Conservation (phyloP, 2,797 vertebrate genomes). For the Mastacembelus armatus region DNA sequence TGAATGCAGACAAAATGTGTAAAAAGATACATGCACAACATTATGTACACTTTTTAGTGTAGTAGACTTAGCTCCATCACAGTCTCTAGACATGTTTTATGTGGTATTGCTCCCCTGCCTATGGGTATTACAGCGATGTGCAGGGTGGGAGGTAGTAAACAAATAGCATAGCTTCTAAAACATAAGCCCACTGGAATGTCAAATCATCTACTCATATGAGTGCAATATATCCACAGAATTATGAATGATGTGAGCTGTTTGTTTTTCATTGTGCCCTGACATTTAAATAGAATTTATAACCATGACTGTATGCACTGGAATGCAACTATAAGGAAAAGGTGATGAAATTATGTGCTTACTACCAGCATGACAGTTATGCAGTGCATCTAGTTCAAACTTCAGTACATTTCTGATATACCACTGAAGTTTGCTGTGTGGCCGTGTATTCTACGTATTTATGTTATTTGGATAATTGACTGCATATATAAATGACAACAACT, state of each 20-base stretch:
- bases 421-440: constrained; percentile 23
- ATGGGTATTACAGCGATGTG: constrained; percentile 60
- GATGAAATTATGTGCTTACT: constrained; percentile 52
- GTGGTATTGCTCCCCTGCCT: constrained; percentile 66
- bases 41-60: constrained; percentile 27
- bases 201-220: constrained; percentile 29
- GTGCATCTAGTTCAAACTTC: constrained; percentile 25
- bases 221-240: constrained; percentile 18
- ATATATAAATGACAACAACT: constrained; percentile 58
- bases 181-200: constrained; percentile 43
- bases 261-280: constrained; percentile 41
- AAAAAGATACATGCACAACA: constrained; percentile 28
- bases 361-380: constrained; percentile 47
- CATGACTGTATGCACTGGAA: constrained; percentile 55
- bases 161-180: constrained; percentile 50
- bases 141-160: constrained; percentile 54
- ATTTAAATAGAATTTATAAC: constrained; percentile 55
- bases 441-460: constrained; percentile 17
- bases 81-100: constrained; percentile 62
- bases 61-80: constrained; percentile 33
- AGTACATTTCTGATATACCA: constrained; percentile 25
- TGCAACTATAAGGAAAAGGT: constrained; percentile 30
- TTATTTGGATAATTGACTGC: constrained; percentile 72
- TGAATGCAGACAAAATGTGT: constrained; percentile 22
- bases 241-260: constrained; percentile 48